phyloP scores from a whole-genome alignment of 2,797 vertebrate genomes.

The Urophycis tenuis region DNA sequence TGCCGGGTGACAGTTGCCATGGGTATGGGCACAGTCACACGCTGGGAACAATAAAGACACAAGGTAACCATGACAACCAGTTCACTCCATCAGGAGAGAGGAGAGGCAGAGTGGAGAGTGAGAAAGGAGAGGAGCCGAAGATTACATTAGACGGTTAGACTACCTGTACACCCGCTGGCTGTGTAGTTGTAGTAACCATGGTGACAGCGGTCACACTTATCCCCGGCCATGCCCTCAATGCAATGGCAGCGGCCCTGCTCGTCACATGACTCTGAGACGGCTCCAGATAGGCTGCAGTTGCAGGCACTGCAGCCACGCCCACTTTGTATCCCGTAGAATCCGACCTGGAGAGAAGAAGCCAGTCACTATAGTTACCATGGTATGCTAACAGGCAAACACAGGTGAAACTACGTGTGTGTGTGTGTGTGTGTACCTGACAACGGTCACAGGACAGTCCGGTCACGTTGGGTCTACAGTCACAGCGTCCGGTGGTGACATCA shows the following conservation, averaged over 20 bases:
- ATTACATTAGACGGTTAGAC: background rate
- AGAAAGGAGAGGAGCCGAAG: no score
- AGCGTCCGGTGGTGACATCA: conserved; percentile 76
- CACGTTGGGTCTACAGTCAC: conserved; percentile 77
- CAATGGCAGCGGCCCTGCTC: conserved; percentile 79
- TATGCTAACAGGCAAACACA: background rate
- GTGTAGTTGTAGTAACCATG: conserved; percentile 74
- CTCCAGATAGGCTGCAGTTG: conserved; percentile 73
- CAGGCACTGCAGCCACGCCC: conserved; percentile 76
- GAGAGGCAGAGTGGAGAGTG: no score
- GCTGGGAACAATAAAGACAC: conserved; percentile 56
- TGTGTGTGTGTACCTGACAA: conserved; percentile 72
- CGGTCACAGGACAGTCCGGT: conserved; percentile 75
- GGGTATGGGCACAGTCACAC: conserved; percentile 83
- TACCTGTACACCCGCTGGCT: conserved; percentile 79
- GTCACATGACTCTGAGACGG: conserved; percentile 69
- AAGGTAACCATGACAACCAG: background rate
- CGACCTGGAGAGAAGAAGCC: conserved; percentile 62
- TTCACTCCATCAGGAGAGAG: background rate
- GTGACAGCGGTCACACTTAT: conserved; percentile 79
- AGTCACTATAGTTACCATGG: background rate
- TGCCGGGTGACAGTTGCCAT: conserved; percentile 77
- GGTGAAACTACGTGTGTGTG: background rate
- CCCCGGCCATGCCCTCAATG: conserved; percentile 72
- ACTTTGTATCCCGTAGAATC: conserved; percentile 74